Evolutionary conservation across 2,797 vertebrate species (phyloP).

Genomic region (Pseudocheirus occidentalis): DNA sequence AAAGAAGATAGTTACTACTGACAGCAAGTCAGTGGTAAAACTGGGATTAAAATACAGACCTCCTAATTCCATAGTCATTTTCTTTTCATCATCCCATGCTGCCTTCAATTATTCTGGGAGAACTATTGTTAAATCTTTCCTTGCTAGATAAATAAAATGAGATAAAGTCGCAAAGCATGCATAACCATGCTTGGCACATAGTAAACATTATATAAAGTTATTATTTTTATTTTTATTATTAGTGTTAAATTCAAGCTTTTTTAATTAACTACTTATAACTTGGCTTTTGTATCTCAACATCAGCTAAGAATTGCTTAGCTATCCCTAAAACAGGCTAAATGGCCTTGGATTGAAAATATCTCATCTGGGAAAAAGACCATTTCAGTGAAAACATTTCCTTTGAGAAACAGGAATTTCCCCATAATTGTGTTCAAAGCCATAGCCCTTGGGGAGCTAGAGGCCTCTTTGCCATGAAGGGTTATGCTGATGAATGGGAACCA

Average conservation of each 20-base stretch:
- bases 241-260: neutral
- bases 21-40: neutral
- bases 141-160: neutral
- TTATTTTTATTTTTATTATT: neutral
- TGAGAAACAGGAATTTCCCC: neutral
- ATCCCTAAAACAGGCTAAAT: no score
- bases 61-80: neutral
- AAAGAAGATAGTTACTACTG: neutral
- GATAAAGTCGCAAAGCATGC: neutral
- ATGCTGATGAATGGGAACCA: neutral
- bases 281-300: neutral
- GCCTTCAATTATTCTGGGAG: neutral
- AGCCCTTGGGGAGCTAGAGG: neutral
- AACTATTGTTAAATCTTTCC: neutral
- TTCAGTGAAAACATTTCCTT: neutral
- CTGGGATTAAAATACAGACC: neutral
- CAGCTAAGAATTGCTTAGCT: neutral
- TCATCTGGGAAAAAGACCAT: neutral
- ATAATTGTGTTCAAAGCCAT: neutral
- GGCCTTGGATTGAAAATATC: neutral
- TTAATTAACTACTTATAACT: no score
- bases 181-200: neutral
- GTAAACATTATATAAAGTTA: neutral
- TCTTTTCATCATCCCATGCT: neutral
- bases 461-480: neutral